phyloP scores from a whole-genome alignment of 2,888 invertebrate genomes.

The Phyllotreta striolata region DNA sequence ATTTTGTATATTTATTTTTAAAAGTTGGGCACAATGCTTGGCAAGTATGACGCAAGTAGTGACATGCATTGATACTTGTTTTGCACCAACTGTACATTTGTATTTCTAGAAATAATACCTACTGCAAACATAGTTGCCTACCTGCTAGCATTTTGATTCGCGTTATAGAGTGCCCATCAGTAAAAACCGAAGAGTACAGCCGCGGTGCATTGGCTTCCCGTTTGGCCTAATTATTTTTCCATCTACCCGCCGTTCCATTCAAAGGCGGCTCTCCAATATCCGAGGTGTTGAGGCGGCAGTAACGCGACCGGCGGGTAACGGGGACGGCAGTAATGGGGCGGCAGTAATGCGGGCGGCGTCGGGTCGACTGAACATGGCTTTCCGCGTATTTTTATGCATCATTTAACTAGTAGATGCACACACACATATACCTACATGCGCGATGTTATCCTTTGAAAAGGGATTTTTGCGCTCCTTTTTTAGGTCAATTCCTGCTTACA shows the following conservation, averaged over 20 bases:
- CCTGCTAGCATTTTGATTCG: too few relatives aligned
- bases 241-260: conserved; percentile 2
- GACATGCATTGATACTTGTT: too few relatives aligned
- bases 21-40: too few relatives aligned
- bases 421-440: conserved; percentile 4
- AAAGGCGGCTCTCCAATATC: background rate
- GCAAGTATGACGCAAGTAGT: too few relatives aligned
- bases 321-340: conserved; percentile 24
- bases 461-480: conserved; percentile 18
- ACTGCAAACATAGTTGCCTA: too few relatives aligned
- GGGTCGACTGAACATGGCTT: conserved; percentile 19
- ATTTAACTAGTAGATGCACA: conserved; percentile 25
- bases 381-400: conserved; percentile 27
- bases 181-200: too few relatives aligned
- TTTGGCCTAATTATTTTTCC: conserved; percentile 4
- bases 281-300: conserved; percentile 23
- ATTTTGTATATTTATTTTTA: too few relatives aligned
- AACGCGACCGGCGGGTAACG: conserved; percentile 14
- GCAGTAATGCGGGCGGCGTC: conserved; percentile 23
- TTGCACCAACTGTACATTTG: too few relatives aligned
- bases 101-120: too few relatives aligned
- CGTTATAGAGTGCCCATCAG: too few relatives aligned
- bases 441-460: conserved; percentile 15
- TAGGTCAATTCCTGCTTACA: conserved; percentile 27
- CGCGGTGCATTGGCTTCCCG: too few relatives aligned